Percentiles rank a stretch among this genome's conserved stretches.
Evolutionary conservation across 2,888 invertebrate genomes (phyloP).

Genomic region (Sericinus montela): DNA sequence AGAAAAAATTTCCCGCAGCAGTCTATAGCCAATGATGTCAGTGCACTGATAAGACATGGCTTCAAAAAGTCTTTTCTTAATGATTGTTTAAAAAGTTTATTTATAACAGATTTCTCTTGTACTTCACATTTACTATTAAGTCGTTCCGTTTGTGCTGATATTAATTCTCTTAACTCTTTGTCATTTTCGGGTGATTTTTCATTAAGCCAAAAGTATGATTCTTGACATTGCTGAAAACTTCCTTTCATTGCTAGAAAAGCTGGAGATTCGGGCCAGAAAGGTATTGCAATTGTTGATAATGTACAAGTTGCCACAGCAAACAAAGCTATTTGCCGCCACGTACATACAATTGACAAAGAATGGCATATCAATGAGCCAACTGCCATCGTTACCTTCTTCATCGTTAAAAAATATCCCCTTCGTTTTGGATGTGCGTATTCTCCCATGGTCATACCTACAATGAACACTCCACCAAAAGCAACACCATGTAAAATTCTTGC

Average conservation of each 20-base stretch:
- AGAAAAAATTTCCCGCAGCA: conserved; percentile 33
- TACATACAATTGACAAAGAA: conserved; percentile 27
- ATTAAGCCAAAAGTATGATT: conserved; percentile 33
- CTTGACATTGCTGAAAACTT: conserved; percentile 33
- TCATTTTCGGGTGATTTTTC: conserved; percentile 27
- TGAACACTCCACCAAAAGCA: conserved; percentile 30
- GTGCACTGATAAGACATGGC: conserved; percentile 25
- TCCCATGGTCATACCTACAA: conserved; percentile 29
- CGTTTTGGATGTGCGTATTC: conserved; percentile 35
- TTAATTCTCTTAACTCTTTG: conserved; percentile 28
- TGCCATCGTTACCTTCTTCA: conserved; percentile 29
- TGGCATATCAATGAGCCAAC: conserved; percentile 35
- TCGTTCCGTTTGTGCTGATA: conserved; percentile 22
- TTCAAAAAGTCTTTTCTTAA: conserved; percentile 30
- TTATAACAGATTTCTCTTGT: neutral
- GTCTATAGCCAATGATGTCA: conserved; percentile 32
- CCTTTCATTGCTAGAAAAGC: conserved; percentile 37
- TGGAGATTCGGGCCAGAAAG: conserved; percentile 43
- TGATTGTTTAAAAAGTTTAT: conserved; percentile 21
- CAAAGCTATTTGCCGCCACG: conserved; percentile 36
- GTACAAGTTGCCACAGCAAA: conserved; percentile 22
- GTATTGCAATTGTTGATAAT: conserved; percentile 25
- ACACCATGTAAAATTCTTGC: conserved; percentile 37
- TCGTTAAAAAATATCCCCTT: conserved; percentile 35
- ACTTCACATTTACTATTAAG: neutral